Evolutionary conservation across 2,113 vertebrate species (phyloP), one percentile per base, ranked within the genome.

Genomic region (Odocoileus virginianus): DNA sequence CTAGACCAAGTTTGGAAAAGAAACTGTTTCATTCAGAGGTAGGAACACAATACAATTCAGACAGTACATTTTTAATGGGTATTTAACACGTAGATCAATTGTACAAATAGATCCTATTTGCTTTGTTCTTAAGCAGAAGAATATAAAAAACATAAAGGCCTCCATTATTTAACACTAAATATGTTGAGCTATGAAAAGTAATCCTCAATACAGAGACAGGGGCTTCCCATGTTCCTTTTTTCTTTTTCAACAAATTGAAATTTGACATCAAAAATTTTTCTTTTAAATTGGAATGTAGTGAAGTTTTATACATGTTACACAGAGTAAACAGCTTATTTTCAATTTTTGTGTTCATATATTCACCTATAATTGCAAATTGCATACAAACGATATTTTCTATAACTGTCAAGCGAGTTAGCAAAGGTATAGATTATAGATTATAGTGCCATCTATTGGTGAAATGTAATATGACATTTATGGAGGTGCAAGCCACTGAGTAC

Each of bases 401-500:
- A n/a, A n/a, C 33, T 67, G 33, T 0, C 33, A 67, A n/a, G 61
- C 33, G 0, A 58, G 30, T 90, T 27, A 36, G 88, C 36, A 74
- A 40, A 74, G 19, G 36, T 30, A 15, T 8, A 45, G 45, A 45
- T 45, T 45, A 45, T 45, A 28, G 60, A 40, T 76, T 52, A 19
- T 76, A 17, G 33, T 58, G 93, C 91, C 96, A 93, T 27, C 97
- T 98, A 57, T 4, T 55, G 95, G 76, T 88, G 13, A 67, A 27
- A 82, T 67, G 19, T 14, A 28, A 45, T 14, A 90, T 74, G 33
- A 89, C 40, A 52, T 33, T 12, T 36, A 4, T 3, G 8, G 13
- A 30, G 33, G 16, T 4, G 1, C 9, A n/a, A 23, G 33, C 30
- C 21, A 1, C 8, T 9, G 85, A 78, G 27, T 50, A 6, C 17